phyloP scores from a whole-genome alignment of 2,888 invertebrate species.

The Colletes collaris region DNA sequence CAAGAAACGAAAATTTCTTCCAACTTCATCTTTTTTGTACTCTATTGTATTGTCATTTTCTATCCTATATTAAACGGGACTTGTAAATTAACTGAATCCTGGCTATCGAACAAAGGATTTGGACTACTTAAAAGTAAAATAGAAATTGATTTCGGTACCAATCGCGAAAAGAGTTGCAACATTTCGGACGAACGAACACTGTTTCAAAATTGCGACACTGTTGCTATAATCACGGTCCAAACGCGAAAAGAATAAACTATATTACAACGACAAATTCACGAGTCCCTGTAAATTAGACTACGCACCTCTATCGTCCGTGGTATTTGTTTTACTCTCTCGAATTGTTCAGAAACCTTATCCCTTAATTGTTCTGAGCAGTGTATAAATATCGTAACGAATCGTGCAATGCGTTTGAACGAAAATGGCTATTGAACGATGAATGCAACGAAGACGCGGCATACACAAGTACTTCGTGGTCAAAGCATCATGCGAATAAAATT shows the following conservation, averaged over 20 bases:
- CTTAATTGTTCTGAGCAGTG: slow-evolving; percentile 12
- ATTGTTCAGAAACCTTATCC: background rate
- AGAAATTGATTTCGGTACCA: too few relatives aligned
- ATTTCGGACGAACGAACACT: too few relatives aligned
- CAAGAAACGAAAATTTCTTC: background rate
- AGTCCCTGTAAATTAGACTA: too few relatives aligned
- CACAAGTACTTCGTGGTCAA: slow-evolving; percentile 16
- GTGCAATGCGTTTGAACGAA: background rate
- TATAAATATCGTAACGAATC: background rate
- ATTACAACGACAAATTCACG: too few relatives aligned
- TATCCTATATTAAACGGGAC: background rate
- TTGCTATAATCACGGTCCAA: too few relatives aligned
- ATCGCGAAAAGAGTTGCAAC: too few relatives aligned
- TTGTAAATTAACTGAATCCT: background rate
- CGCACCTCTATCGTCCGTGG: too few relatives aligned
- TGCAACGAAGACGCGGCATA: slow-evolving; percentile 15
- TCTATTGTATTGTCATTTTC: too few relatives aligned
- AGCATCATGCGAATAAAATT: slow-evolving; percentile 7
- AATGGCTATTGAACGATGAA: slow-evolving; percentile 3
- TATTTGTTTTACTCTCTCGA: background rate
- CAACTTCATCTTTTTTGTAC: slow-evolving; percentile 1
- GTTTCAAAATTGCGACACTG: too few relatives aligned
- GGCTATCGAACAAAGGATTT: background rate
- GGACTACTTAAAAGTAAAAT: background rate
- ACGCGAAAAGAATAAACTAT: too few relatives aligned